These are phyloP conservation scores for Aphelocoma californica DNA, from an alignment of 2,797 vertebrate genomes.

Conservation along the genomic window DNA sequence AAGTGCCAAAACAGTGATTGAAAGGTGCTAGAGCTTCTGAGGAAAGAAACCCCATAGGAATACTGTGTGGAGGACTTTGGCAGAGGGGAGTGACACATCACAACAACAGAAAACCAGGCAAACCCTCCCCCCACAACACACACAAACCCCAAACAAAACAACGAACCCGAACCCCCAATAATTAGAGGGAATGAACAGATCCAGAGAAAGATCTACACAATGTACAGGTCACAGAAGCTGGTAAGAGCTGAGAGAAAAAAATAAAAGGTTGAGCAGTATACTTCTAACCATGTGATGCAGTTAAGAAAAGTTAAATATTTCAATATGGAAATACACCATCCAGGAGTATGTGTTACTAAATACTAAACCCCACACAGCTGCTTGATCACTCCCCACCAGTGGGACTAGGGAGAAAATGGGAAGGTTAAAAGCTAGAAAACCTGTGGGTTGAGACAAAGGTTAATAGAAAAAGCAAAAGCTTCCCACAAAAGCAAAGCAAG, in stretches of 20 bases:
- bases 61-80: background rate
- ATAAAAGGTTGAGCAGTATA: background rate
- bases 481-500: accelerated
- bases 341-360: background rate
- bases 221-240: background rate
- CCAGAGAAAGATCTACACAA: background rate
- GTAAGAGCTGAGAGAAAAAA: background rate
- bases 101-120: background rate
- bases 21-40: background rate
- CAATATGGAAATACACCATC: background rate
- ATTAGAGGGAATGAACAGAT: background rate
- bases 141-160: background rate
- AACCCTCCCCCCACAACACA: background rate
- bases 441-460: background rate
- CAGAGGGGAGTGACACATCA: background rate
- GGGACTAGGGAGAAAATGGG: accelerated
- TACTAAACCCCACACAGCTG: background rate
- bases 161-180: background rate
- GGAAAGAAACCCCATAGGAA: background rate
- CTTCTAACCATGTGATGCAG: background rate
- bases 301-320: background rate
- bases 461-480: background rate
- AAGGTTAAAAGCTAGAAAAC: background rate
- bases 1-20: background rate
- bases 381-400: accelerated